phyloP scores from a whole-genome alignment of 2,797 vertebrate species.

The Gouania willdenowi region DNA sequence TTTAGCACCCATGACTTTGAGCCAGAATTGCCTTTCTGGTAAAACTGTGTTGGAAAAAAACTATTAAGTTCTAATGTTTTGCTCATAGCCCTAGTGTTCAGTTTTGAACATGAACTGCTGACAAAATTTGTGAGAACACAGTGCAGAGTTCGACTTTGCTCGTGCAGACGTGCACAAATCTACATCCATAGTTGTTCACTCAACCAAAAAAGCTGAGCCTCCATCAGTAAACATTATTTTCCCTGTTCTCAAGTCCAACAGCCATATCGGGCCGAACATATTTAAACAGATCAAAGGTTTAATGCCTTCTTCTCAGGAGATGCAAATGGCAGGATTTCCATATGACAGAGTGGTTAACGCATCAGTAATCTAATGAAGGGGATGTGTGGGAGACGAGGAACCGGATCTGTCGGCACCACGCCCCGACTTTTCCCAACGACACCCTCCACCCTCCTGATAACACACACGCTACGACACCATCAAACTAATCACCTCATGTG shows the following conservation, averaged over 20 bases:
- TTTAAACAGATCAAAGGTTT: constrained; percentile 75
- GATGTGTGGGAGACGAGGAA: too few relatives aligned
- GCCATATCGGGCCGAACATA: constrained; percentile 60
- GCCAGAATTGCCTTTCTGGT: too few relatives aligned
- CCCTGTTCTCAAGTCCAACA: constrained; percentile 65
- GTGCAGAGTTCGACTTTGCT: too few relatives aligned
- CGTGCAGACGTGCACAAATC: too few relatives aligned
- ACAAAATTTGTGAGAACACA: too few relatives aligned
- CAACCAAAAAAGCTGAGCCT: constrained; percentile 49
- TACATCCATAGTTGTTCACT: constrained; percentile 58
- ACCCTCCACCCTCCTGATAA: not conserved
- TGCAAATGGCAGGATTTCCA: constrained; percentile 75
- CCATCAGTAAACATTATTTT: constrained; percentile 67
- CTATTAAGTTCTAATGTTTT: too few relatives aligned
- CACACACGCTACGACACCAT: not conserved
- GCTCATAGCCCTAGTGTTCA: too few relatives aligned
- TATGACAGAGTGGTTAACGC: constrained; percentile 65
- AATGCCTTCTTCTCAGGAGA: constrained; percentile 62
- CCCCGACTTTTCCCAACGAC: constrained; percentile 23
- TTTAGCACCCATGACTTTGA: too few relatives aligned
- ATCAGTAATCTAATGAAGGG: constrained; percentile 52
- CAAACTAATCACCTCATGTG: too few relatives aligned
- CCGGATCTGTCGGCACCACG: constrained; percentile 25
- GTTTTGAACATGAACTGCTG: too few relatives aligned
- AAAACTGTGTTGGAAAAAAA: too few relatives aligned